A percentile compares a stretch with the other conserved stretches of the same genome.
These are phyloP conservation scores for Drosophila orosa DNA, from an alignment of 1,140 invertebrate species.

Conservation along the genomic window DNA sequence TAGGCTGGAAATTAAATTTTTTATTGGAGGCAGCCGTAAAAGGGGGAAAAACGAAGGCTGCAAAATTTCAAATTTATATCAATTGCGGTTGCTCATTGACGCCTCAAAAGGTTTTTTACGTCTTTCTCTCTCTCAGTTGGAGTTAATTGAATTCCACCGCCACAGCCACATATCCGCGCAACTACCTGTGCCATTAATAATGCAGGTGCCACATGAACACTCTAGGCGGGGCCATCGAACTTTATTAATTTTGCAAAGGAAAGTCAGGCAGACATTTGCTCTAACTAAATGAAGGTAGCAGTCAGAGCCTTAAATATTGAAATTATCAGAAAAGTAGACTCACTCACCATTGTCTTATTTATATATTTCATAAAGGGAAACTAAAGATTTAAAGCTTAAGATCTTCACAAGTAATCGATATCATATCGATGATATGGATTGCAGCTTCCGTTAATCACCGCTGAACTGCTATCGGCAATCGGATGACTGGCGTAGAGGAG, in stretches of 20 bases:
- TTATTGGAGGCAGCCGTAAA: constrained; percentile 47
- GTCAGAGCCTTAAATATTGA: not conserved
- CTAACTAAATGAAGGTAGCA: not conserved
- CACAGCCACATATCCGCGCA: not conserved
- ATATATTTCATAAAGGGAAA: too few species aligned
- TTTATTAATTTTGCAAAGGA: constrained; percentile 8
- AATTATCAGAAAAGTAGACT: not conserved
- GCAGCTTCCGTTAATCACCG: constrained; percentile 40
- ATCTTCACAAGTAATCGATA: not conserved
- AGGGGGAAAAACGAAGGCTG: constrained; percentile 10
- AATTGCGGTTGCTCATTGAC: constrained; percentile 55
- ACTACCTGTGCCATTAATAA: constrained; percentile 25
- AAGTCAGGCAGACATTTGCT: not conserved
- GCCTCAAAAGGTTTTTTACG: constrained; percentile 15
- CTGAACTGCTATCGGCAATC: constrained; percentile 5
- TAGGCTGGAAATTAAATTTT: constrained; percentile 75
- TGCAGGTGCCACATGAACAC: constrained; percentile 25
- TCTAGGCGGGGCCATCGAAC: constrained; percentile 8
- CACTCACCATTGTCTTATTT: too few species aligned
- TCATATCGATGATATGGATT: constrained; percentile 16
- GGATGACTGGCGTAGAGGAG: not conserved
- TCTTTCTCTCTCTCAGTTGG: not conserved
- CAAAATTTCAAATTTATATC: constrained; percentile 58
- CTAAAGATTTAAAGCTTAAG: too few species aligned
- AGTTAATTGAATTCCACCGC: constrained; percentile 52